Evolutionary conservation across 2,888 invertebrate genomes (phyloP), one percentile per base, ranked within the genome.

Genomic region (Flexamia atlantica): DNA sequence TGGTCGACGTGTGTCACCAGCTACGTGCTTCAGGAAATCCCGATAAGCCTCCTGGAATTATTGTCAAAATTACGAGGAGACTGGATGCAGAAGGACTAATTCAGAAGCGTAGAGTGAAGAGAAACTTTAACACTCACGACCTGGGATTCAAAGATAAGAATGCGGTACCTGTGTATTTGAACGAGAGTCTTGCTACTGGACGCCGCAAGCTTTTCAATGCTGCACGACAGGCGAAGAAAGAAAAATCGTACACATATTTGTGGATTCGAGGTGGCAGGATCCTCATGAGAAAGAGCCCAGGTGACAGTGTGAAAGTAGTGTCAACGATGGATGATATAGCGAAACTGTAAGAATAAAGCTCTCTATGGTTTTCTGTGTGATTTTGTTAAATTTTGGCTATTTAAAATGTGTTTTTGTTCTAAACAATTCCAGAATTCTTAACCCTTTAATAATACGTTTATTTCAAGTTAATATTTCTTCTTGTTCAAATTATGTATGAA

Each of bases 41-140:
- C n/a, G 53, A 28, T 0, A 81, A 28, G 14, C 23, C 60, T 2
- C 81, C 81, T 25, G 81, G 36, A 25, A 81, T 81, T n/a, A 36
- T 64, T 10, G 81, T 81, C 9, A 81, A 82, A 60, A 82, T 82
- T 46, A 50, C 46, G 36, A 12, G 64, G 23, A 81, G 81, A 60
- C 20, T 81, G 20, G 81, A 68, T 42, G 82, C 68, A 28, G 70
- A 82, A 25, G 70, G 23, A 30, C 25, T 68, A 17, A 17, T 82
- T 0, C 70, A 68, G 7, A 82, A 82, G 20, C 23, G 70, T 0
- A 23, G 82, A 20, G 82, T 82, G 9, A 68, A 82, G 30, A 23
- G 64, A 68, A 82, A 82, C 23, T 23, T 81, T 25, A 40, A 32
- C 32, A 64, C 70, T 12, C 82, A 68, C 46, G 46, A 82, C 46